Percentiles rank a stretch among this genome's conserved stretches.
These are phyloP conservation scores for Picus viridis DNA, from an alignment of 2,797 vertebrate genomes.

Conservation along the genomic window DNA sequence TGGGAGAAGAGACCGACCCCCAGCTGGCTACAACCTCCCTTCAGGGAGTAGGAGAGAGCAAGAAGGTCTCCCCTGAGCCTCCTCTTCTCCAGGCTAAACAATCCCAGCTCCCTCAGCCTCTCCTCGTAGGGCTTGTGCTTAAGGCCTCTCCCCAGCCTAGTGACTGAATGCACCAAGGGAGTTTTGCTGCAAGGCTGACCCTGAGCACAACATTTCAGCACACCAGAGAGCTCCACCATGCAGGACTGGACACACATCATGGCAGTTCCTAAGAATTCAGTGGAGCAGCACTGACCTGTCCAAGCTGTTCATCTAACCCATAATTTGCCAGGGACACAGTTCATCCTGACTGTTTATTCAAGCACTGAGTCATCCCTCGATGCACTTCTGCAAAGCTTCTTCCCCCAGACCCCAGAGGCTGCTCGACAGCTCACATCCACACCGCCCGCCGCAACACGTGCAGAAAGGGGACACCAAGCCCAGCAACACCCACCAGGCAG, in stretches of 20 bases:
- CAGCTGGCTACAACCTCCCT: too few relatives aligned
- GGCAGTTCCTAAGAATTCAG: background rate
- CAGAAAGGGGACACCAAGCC: background rate
- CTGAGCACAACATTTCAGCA: background rate
- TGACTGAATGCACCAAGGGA: background rate
- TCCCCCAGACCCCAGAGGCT: background rate
- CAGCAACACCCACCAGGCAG: background rate
- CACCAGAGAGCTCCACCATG: background rate
- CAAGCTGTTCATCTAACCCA: fast-evolving
- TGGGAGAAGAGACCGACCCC: too few relatives aligned
- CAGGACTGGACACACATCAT: background rate
- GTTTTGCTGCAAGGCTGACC: background rate
- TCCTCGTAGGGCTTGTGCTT: too few relatives aligned
- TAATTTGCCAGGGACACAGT: background rate
- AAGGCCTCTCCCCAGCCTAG: too few relatives aligned
- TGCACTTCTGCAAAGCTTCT: background rate
- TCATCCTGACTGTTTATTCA: background rate
- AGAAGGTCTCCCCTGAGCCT: too few relatives aligned
- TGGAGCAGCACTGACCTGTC: fast-evolving
- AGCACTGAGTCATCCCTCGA: background rate
- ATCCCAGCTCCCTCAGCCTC: too few relatives aligned
- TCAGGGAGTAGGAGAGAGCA: too few relatives aligned
- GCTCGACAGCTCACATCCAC: background rate
- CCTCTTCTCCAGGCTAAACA: too few relatives aligned
- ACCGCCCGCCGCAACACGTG: too few relatives aligned